These are phyloP conservation scores for Pseudachorutes palmiensis DNA, from an alignment of 1,140 invertebrate genomes.

Conservation along the genomic window DNA sequence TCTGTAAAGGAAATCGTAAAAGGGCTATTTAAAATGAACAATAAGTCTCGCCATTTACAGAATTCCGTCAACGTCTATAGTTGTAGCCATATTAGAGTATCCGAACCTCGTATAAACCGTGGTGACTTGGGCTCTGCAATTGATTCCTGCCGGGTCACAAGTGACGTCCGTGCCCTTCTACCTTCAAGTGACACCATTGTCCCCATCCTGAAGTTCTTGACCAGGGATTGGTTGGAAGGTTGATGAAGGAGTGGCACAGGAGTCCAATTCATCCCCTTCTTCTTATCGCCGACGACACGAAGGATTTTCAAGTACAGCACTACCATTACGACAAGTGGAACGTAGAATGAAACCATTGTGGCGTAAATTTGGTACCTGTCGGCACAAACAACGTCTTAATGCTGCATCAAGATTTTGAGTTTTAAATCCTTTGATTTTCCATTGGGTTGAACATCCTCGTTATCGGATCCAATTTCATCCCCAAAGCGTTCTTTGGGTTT, in stretches of 20 bases:
- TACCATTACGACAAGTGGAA: conserved; percentile 80
- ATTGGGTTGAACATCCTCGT: too few relatives aligned
- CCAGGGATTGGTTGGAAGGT: conserved; percentile 4
- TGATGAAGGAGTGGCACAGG: not conserved
- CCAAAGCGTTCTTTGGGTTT: too few relatives aligned
- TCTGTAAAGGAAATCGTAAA: conserved; percentile 22
- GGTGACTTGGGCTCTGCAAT: not conserved
- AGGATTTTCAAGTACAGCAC: conserved; percentile 86
- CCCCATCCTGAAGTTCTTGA: not conserved
- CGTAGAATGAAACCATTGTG: conserved; percentile 80
- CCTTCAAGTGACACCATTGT: not conserved
- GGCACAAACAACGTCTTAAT: not conserved
- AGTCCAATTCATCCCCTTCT: conserved; percentile 42
- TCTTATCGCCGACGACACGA: conserved; percentile 45
- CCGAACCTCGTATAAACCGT: not conserved
- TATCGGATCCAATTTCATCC: too few relatives aligned
- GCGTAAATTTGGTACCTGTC: conserved; percentile 75
- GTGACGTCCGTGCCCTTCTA: not conserved
- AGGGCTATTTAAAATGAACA: not conserved
- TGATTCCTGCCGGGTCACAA: not conserved
- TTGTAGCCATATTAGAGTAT: not conserved
- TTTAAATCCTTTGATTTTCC: too few relatives aligned
- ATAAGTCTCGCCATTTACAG: not conserved
- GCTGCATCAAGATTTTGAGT: too few relatives aligned
- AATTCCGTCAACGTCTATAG: not conserved